phyloP scores from a whole-genome alignment of 1,140 invertebrate genomes.

The Caenorhabditis briggsae region DNA sequence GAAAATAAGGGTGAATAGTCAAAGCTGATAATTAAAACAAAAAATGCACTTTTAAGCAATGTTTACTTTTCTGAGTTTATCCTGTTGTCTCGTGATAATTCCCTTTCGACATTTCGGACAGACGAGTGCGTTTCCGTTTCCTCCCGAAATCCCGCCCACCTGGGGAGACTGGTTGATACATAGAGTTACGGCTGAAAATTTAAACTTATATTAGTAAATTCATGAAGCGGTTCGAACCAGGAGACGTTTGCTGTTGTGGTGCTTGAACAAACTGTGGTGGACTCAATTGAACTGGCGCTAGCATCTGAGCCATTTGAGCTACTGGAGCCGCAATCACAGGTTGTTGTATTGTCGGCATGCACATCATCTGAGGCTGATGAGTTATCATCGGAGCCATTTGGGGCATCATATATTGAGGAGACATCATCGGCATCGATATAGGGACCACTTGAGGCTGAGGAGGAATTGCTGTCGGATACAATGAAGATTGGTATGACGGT shows the following conservation, averaged over 20 bases:
- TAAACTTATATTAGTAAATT: no score
- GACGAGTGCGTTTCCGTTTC: neutral
- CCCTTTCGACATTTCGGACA: conserved; percentile 43
- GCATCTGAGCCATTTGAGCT: conserved; percentile 13
- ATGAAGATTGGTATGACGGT: neutral
- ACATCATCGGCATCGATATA: conserved; percentile 17
- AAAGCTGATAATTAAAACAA: no score
- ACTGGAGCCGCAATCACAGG: neutral
- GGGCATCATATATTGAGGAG: conserved; percentile 21
- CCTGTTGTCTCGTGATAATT: conserved; percentile 41
- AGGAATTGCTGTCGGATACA: neutral
- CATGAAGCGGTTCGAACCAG: neutral
- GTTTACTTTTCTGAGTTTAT: conserved; percentile 15
- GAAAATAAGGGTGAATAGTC: no score
- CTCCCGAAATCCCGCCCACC: neutral
- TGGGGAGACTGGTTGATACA: conserved; percentile 19
- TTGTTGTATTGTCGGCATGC: conserved; percentile 17
- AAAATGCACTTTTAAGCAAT: neutral
- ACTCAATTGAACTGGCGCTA: neutral
- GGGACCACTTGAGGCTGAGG: neutral
- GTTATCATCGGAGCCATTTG: conserved; percentile 39
- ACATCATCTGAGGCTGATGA: conserved; percentile 17
- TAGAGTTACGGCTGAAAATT: neutral
- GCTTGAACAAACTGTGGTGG: neutral
- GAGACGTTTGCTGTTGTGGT: conserved; percentile 25